A percentile compares a stretch with the other conserved stretches of the same genome.
phyloP scores from a whole-genome alignment of 2,797 vertebrate species.

The Leptoclinus maculatus region DNA sequence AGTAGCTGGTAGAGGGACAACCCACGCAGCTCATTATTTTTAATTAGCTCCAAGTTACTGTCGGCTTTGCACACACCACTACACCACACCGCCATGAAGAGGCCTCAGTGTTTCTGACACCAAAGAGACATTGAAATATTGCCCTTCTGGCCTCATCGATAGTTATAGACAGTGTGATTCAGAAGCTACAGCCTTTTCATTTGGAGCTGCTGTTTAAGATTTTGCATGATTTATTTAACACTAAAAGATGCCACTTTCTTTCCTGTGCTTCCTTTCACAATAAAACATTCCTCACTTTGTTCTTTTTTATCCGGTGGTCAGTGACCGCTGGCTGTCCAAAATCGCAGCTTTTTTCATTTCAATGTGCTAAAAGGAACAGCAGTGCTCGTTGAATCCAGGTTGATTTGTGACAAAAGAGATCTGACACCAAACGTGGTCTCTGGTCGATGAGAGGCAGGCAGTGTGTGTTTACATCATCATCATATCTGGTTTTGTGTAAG shows the following conservation, averaged over 20 bases:
- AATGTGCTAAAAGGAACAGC: slow-evolving; percentile 4
- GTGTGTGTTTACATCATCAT: background rate
- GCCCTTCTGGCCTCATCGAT: background rate
- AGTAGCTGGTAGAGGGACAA: background rate
- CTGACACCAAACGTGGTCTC: background rate
- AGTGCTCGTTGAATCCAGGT: background rate
- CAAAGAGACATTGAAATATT: background rate
- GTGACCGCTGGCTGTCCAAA: background rate
- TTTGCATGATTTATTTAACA: background rate
- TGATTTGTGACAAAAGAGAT: background rate
- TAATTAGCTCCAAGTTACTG: background rate
- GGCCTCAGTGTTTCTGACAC: background rate
- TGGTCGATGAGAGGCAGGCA: background rate
- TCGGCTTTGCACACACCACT: background rate
- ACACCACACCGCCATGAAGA: background rate
- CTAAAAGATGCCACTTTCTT: background rate
- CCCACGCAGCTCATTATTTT: slow-evolving; percentile 7
- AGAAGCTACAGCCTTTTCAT: background rate
- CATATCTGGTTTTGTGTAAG: background rate
- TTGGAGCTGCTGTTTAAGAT: background rate
- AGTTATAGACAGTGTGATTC: background rate
- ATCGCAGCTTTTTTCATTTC: background rate
- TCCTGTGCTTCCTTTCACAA: background rate
- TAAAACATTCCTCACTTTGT: background rate
- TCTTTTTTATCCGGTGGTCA: background rate